A percentile compares a stretch with the other conserved stretches of the same genome.
Conservation (phyloP, 2,888 invertebrate species). For the Sarcophaga rosellei region DNA sequence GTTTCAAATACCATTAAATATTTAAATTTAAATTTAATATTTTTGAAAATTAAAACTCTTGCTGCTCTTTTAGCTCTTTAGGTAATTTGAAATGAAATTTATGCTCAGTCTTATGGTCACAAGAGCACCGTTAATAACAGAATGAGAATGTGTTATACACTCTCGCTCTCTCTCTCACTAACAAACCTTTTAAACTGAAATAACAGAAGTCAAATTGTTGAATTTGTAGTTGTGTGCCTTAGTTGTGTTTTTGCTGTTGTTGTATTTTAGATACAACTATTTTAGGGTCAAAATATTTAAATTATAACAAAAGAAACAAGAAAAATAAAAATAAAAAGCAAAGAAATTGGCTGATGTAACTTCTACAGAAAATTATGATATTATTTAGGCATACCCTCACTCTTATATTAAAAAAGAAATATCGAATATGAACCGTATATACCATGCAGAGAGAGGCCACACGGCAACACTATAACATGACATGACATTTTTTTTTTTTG, state of each 20-base stretch:
- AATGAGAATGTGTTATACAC: not conserved
- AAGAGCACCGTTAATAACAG: not conserved
- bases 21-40: too few species aligned
- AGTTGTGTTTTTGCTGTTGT: not conserved
- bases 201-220: not conserved
- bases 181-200: not conserved
- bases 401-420: not conserved
- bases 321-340: conserved; percentile 1
- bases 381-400: not conserved
- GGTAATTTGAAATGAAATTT: too few species aligned
- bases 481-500: too few species aligned
- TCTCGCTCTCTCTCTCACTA: not conserved
- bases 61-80: too few species aligned
- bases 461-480: not conserved
- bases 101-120: not conserved
- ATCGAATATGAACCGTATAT: not conserved
- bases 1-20: too few species aligned
- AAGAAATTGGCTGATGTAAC: conserved; percentile 63
- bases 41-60: too few species aligned
- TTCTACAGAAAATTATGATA: conserved; percentile 56
- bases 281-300: conserved; percentile 31
- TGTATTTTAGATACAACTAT: conserved; percentile 16
- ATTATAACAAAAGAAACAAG: not conserved
- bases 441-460: not conserved
- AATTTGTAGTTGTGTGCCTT: not conserved